Conservation (phyloP, 1,140 invertebrate species). For the Micrasema longulum region DNA sequence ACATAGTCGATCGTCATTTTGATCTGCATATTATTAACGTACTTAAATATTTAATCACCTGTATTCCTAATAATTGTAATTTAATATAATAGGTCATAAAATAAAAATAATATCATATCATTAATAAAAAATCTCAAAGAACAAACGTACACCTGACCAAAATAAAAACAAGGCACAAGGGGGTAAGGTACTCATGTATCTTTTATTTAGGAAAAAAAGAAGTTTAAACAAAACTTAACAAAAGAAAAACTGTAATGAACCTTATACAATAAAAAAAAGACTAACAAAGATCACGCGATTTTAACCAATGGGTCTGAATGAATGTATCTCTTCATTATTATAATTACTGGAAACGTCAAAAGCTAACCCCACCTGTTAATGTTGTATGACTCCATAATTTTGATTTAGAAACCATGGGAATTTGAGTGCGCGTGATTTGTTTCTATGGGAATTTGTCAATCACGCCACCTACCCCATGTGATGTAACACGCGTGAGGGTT, state of each 20-base stretch:
- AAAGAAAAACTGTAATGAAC: not conserved
- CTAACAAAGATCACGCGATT: constrained; percentile 7
- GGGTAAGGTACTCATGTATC: no score
- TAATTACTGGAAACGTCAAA: constrained; percentile 19
- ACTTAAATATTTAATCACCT: no score
- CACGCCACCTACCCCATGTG: constrained; percentile 28
- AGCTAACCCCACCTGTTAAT: constrained; percentile 9
- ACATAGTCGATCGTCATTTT: no score
- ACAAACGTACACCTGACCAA: no score
- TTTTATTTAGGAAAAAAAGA: not conserved
- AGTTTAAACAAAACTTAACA: not conserved
- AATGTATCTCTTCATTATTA: not conserved
- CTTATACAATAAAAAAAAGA: not conserved
- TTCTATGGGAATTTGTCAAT: constrained; percentile 20
- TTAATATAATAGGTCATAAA: no score
- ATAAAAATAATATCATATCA: no score
- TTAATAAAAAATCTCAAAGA: no score
- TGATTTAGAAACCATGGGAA: constrained; percentile 24
- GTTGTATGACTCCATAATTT: not conserved
- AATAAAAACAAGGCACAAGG: no score
- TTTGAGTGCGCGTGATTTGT: not conserved
- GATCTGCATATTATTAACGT: no score
- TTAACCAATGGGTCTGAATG: not conserved
- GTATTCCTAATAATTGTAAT: no score
- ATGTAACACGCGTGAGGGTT: not conserved